Evolutionary conservation across 2,113 vertebrate species (phyloP).

Genomic region (Vimba vimba): DNA sequence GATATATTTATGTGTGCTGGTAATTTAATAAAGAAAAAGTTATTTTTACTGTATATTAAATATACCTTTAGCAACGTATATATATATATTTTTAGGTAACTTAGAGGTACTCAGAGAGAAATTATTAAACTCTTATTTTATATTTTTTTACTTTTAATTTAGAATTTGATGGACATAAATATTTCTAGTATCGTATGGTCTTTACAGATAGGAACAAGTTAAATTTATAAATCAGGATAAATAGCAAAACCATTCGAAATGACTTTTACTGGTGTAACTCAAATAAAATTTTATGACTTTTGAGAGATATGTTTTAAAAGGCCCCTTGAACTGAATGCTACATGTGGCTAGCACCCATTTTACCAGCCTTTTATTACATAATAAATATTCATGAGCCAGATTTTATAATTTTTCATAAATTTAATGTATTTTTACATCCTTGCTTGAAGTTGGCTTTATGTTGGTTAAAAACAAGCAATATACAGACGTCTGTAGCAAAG

Average conservation of each 20-base stretch:
- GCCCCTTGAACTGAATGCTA: not conserved
- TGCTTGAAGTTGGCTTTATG: not conserved
- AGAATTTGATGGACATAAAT: not conserved
- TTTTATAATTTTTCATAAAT: too few species aligned
- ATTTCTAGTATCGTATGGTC: too few species aligned
- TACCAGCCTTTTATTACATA: not conserved
- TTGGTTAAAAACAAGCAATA: not conserved
- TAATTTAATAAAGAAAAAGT: not conserved
- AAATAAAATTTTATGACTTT: too few species aligned
- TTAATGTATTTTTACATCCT: too few species aligned
- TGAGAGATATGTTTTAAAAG: too few species aligned
- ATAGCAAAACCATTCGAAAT: too few species aligned
- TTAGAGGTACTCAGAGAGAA: too few species aligned
- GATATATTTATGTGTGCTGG: not conserved
- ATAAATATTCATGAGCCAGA: too few species aligned
- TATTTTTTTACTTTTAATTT: not conserved
- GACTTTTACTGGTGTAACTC: too few species aligned
- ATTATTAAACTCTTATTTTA: not conserved
- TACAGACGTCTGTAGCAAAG: not conserved
- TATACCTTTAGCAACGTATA: not conserved
- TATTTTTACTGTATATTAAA: not conserved
- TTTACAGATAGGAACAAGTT: too few species aligned
- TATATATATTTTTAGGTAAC: not conserved
- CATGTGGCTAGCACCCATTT: not conserved
- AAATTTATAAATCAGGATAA: too few species aligned